Evolutionary conservation across 2,113 vertebrate genomes (phyloP), one percentile per base, ranked within the genome.

Genomic region (Odobenus rosmarus): DNA sequence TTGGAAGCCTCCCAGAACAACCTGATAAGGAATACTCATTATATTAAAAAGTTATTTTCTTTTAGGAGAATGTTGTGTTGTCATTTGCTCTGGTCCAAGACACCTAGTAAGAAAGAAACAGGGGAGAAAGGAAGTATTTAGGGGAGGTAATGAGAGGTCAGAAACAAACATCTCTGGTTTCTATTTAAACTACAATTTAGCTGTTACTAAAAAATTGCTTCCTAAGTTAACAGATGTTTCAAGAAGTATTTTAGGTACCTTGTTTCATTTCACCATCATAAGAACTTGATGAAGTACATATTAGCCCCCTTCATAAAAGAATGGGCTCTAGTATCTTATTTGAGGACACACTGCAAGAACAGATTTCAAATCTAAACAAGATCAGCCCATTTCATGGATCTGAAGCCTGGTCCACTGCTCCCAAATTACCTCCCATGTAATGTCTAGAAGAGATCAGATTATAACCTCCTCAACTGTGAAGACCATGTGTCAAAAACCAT

Each of bases 181-280:
- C 72, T 92, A 39, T 77, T 62, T 92, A 42, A 95, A 64, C 46
- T 82, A 10, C 1, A 21, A 15, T 61, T 72, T 61, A 83, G 5
- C 86, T 61, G 4, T 83, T 81, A 85, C 11, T 67, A 72, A 90
- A 61, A 80, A 90, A 82, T 74, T 95, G 67, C 62, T 81, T 96
- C 31, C 18, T 74, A 39, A 74, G 16, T 85, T 77, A 53, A 23
- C 39, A 89, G 49, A 49, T 69, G 39, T 64, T 82, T 53, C 23
- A 18, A 77, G 21, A 88, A 92, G 42, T 62, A 77, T 71, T 90
- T 92, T 77, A 92, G 36, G 64, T 51, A 81, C 1, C 18, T 36
- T 0, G 3, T 85, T 93, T 88, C 42, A 59, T 82, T 77, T 81
- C 86, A 18, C 42, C 23, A 88, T 26, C 33, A 53, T 49, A 59